Evolutionary conservation across 1,140 invertebrate species (phyloP), one percentile per base, ranked within the genome.

Genomic region (Heliconius eleuchia): DNA sequence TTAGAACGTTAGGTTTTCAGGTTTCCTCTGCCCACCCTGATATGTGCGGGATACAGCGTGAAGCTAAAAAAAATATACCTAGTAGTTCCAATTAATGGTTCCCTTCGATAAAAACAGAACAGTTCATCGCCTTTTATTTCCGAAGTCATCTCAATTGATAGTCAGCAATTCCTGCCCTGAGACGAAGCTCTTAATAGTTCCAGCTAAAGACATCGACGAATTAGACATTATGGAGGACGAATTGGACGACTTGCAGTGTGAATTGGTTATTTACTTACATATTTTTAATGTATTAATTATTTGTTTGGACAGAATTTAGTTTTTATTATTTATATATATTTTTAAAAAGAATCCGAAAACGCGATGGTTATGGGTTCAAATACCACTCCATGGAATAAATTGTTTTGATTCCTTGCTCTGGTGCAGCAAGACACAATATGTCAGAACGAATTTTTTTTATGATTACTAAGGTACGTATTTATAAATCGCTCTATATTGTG

Each of bases 161-260:
- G 91, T 89, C 9, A 85, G 85, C 0, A 76, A 71, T 16, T 79
- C 83, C 2, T 93, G 91, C 57, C 91, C 91, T 2, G 91, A 94
- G 74, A 94, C 92, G 1, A 92, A 91, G 75, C 85, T 94, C 9
- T 81, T 94, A 6, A 92, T 94, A n/a, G 79, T 94, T 1, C 91
- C 91, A 0, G 88, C 92, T 1, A 93, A 92, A 42, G 92, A 93
- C 23, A 84, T 87, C 0, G 91, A 94, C 34, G 91, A 92, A 55
- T 37, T 92, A 70, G 92, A 94, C 57, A 92, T 94, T 39, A 92
- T 94, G 92, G 91, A 94, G 50, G 91, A 93, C 60, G 92, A 94
- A 55, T 19, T 93, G 0, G 91, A 93, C 23, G 92, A 94, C n/a
- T 39, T 89, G 52, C 92, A 94, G 70, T 93, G 91, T 76, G 92